Percentiles rank a stretch among this genome's conserved stretches.
These are phyloP conservation scores for Pogonocherus hispidulus DNA, from an alignment of 2,888 invertebrate species.

Conservation along the genomic window DNA sequence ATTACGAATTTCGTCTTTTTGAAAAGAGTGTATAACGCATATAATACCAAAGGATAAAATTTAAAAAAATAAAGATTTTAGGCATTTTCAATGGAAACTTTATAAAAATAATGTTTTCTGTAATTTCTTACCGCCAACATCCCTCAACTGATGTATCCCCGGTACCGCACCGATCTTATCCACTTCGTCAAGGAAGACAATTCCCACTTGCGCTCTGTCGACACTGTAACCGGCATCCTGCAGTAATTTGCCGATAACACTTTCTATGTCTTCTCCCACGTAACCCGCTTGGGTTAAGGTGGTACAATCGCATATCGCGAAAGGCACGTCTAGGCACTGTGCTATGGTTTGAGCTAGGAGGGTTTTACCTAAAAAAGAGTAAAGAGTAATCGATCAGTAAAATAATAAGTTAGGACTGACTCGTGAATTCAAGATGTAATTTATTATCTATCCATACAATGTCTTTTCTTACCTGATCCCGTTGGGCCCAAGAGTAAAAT, in stretches of 20 bases:
- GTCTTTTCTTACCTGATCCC: conserved; percentile 80
- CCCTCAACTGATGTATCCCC: conserved; percentile 91
- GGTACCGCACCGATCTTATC: conserved; percentile 99
- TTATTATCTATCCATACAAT: too few species aligned
- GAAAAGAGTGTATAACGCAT: too few species aligned
- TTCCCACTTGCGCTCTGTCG: conserved; percentile 97
- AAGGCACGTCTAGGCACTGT: conserved; percentile 97
- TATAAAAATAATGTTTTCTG: too few species aligned
- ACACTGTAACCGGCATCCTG: conserved; percentile 96
- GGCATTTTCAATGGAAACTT: too few species aligned
- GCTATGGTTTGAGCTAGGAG: conserved; percentile 97
- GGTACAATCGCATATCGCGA: conserved; percentile 99
- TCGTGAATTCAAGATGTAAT: too few species aligned
- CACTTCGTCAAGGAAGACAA: conserved; percentile 98
- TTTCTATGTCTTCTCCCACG: conserved; percentile 99
- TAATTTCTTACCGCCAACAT: conserved; percentile 84
- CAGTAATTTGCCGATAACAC: conserved; percentile 94
- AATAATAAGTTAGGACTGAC: too few species aligned
- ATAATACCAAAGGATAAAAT: too few species aligned
- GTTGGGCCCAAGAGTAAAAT: conserved; percentile 97
- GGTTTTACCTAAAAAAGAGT: conserved; percentile 84
- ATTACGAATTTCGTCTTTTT: too few species aligned
- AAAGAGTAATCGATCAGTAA: not conserved
- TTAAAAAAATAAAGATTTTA: too few species aligned
- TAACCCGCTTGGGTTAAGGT: conserved; percentile 97